Evolutionary conservation across 2,888 invertebrate genomes (phyloP).

Genomic region (Choristoneura rosaceana): DNA sequence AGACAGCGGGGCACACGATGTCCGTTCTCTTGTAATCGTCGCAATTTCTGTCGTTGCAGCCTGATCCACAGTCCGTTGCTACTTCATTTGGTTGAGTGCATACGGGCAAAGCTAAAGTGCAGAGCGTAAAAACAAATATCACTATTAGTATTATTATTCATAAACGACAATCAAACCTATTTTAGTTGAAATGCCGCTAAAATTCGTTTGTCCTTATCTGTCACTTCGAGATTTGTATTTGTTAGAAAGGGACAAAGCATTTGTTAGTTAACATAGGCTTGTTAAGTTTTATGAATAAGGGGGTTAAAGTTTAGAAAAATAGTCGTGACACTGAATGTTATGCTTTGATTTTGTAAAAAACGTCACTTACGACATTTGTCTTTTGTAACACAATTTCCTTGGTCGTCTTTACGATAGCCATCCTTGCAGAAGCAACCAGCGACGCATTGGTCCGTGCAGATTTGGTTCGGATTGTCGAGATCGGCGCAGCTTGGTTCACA

Average conservation of each 20-base stretch:
- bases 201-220: no score
- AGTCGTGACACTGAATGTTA: no score
- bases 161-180: no score
- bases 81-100: constrained; percentile 32
- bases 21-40: constrained; percentile 28
- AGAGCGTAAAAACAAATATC: not conserved
- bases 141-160: no score
- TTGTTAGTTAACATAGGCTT: no score
- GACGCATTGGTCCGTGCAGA: constrained; percentile 27
- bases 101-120: constrained; percentile 18
- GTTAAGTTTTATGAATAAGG: no score
- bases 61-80: constrained; percentile 31
- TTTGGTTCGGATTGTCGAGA: constrained; percentile 18
- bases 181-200: no score
- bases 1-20: constrained; percentile 29
- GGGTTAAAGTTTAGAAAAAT: no score
- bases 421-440: constrained; percentile 43
- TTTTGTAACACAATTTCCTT: constrained; percentile 39
- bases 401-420: constrained; percentile 36
- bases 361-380: constrained; percentile 37
- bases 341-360: no score
- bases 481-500: constrained; percentile 30
- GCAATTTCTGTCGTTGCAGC: constrained; percentile 23
- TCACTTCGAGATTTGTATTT: no score
- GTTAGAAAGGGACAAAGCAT: no score